phyloP scores from a whole-genome alignment of 2,797 vertebrate genomes.

The Cygnus olor region DNA sequence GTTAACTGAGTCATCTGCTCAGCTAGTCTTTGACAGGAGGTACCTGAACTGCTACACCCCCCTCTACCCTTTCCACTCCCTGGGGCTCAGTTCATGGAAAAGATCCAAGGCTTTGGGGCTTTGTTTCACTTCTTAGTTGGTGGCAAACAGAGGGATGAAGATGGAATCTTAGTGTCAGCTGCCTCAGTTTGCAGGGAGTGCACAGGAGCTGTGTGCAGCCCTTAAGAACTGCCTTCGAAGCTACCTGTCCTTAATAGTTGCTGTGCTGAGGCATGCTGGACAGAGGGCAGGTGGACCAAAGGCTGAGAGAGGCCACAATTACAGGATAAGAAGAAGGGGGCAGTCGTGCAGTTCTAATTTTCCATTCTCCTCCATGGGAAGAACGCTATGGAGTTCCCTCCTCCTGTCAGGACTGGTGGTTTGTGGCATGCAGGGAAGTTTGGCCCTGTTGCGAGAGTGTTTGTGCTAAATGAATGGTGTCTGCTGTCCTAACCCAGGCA shows the following conservation, averaged over 20 bases:
- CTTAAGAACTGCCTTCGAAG: not conserved
- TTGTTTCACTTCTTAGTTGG: not conserved
- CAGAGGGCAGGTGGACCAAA: not conserved
- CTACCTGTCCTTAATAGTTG: not conserved
- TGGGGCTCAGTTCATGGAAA: not conserved
- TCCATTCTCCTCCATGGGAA: not conserved
- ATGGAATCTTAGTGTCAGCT: not conserved
- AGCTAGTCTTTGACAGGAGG: not conserved
- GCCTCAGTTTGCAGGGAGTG: not conserved
- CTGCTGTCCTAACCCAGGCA: not conserved
- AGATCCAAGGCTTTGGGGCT: not conserved
- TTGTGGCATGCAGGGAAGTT: not conserved
- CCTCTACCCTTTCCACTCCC: not conserved
- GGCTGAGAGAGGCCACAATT: not conserved
- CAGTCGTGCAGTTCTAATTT: not conserved
- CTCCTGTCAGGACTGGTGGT: not conserved
- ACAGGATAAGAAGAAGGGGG: not conserved
- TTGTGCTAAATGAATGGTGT: not conserved
- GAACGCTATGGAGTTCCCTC: not conserved
- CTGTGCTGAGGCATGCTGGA: not conserved
- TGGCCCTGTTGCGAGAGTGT: not conserved
- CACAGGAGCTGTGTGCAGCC: not conserved
- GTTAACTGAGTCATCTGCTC: not conserved
- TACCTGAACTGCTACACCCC: not conserved
- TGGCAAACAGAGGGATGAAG: not conserved